These are phyloP conservation scores for Leptobrachium leishanense DNA, from an alignment of 2,113 vertebrate genomes.

Conservation along the genomic window DNA sequence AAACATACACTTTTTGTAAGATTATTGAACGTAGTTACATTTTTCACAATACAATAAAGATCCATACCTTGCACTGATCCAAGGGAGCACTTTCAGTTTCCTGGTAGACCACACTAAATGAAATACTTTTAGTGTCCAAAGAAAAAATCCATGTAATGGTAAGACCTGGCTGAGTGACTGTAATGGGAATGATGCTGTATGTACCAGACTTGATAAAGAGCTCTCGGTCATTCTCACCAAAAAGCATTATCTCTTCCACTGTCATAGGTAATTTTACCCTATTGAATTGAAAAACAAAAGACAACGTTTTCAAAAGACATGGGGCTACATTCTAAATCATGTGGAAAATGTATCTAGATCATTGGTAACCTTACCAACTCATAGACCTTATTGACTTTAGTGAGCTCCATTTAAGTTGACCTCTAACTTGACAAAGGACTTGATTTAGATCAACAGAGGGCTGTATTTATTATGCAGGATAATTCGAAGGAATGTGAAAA, in stretches of 20 bases:
- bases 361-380: too few species aligned
- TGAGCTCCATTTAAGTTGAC: too few species aligned
- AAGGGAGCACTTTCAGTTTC: slow-evolving; percentile 71
- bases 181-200: slow-evolving; percentile 85
- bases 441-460: too few species aligned
- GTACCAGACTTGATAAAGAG: slow-evolving; percentile 90
- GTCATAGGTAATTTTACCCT: slow-evolving; percentile 77
- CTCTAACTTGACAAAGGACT: too few species aligned
- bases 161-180: slow-evolving; percentile 68
- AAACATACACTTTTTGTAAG: too few species aligned
- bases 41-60: slow-evolving; percentile 27
- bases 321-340: too few species aligned
- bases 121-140: slow-evolving; percentile 91
- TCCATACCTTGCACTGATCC: slow-evolving; percentile 83
- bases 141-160: slow-evolving; percentile 92
- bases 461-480: too few species aligned
- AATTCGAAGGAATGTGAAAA: too few species aligned
- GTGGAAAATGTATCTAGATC: too few species aligned
- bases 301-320: neutral
- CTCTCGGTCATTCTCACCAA: slow-evolving; percentile 79
- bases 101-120: slow-evolving; percentile 87
- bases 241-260: slow-evolving; percentile 77
- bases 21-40: too few species aligned
- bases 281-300: neutral
- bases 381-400: too few species aligned